phyloP scores from a whole-genome alignment of 2,113 vertebrate genomes.

The Todiramphus saurophagus region DNA sequence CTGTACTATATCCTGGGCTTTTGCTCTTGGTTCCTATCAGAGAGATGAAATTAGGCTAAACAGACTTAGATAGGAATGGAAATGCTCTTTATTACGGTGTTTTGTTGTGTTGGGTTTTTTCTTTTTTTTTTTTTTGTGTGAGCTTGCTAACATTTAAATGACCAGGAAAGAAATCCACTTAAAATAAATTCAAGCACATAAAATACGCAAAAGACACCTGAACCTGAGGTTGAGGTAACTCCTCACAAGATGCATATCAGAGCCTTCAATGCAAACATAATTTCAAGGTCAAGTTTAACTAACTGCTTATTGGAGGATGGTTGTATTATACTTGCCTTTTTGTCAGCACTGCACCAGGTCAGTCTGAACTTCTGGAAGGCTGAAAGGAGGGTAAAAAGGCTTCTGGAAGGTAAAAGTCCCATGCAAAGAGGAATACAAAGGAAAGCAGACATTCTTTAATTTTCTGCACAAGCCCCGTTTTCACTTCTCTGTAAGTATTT shows the following conservation, averaged over 20 bases:
- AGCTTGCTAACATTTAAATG: background rate
- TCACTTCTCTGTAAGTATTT: background rate
- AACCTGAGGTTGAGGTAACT: background rate
- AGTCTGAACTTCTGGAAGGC: background rate
- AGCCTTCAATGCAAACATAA: background rate
- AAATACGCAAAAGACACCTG: background rate
- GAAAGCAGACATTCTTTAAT: background rate
- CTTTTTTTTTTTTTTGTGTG: background rate
- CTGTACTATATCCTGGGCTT: background rate
- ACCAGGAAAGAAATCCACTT: background rate
- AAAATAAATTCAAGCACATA: background rate
- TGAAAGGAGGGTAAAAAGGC: background rate
- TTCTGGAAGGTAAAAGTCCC: background rate
- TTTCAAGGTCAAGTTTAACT: background rate
- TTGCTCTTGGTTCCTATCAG: background rate
- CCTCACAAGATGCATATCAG: background rate
- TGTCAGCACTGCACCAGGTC: background rate
- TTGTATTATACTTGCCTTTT: background rate
- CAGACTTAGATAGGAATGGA: background rate
- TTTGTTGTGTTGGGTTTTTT: background rate
- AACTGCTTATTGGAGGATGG: background rate
- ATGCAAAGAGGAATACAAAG: background rate
- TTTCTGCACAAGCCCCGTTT: background rate
- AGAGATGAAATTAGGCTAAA: background rate
- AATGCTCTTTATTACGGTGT: background rate